Conservation (phyloP, 2,888 invertebrate genomes). For the Acronicta aceris region DNA sequence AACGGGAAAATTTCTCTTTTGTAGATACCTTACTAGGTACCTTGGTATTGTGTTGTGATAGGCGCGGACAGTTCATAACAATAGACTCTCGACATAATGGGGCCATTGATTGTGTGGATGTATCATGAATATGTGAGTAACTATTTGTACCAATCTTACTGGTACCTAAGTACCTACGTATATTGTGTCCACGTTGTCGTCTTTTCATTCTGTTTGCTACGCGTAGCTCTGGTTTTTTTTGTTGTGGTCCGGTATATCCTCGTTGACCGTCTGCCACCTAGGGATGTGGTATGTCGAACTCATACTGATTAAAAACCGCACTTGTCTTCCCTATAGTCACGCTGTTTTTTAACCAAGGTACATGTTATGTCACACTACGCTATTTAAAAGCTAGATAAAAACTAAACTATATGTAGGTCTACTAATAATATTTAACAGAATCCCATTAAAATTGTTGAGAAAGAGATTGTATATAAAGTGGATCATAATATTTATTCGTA, state of each 20-base stretch:
- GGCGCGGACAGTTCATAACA: conserved; percentile 84
- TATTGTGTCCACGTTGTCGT: conserved; percentile 61
- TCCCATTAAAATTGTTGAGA: too few species aligned
- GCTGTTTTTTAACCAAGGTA: conserved; percentile 4
- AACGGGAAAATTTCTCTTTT: conserved; percentile 75
- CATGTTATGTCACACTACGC: background rate
- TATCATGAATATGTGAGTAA: conserved; percentile 72
- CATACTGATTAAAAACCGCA: too few species aligned
- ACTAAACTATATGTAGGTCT: too few species aligned
- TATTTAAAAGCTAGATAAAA: too few species aligned
- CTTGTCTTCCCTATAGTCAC: too few species aligned
- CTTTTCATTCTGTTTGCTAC: conserved; percentile 42
- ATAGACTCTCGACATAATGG: conserved; percentile 85
- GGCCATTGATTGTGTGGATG: conserved; percentile 84
- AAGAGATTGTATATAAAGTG: too few species aligned
- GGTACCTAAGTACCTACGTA: conserved; percentile 52
- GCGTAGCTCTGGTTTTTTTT: conserved; percentile 14
- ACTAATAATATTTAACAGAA: too few species aligned
- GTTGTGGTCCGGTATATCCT: background rate
- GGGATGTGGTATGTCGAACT: too few species aligned
- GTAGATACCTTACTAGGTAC: conserved; percentile 73
- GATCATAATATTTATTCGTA: too few species aligned
- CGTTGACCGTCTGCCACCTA: too few species aligned
- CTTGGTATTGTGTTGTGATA: conserved; percentile 81
- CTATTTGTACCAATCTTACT: conserved; percentile 68